Percentiles rank a stretch among this genome's conserved stretches.
Conservation (phyloP, 2,797 vertebrate species). For the Anas bahamensis region DNA sequence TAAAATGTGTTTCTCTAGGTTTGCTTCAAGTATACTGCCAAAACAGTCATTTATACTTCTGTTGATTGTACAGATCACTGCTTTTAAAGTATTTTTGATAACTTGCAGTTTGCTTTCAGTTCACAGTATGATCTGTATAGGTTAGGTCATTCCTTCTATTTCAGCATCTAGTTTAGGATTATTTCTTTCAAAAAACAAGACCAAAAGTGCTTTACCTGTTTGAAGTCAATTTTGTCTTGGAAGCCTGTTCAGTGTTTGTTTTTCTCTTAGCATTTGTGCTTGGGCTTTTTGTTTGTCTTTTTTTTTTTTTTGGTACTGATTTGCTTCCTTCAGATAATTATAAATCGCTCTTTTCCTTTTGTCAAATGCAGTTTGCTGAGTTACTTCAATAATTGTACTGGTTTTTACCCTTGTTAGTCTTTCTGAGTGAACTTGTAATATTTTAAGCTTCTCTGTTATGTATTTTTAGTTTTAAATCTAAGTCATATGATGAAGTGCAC, state of each 20-base stretch:
- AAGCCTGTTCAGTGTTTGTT: not conserved
- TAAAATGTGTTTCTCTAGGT: not conserved
- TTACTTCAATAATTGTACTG: not conserved
- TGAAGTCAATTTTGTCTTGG: not conserved
- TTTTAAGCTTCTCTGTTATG: not conserved
- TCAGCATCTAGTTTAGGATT: not conserved
- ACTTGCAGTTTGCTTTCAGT: not conserved
- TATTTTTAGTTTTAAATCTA: not conserved
- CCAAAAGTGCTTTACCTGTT: conserved; percentile 15
- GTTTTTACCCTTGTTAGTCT: not conserved
- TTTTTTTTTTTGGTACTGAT: not conserved
- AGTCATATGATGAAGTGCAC: not conserved
- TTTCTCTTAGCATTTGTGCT: not conserved
- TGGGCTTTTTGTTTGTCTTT: not conserved
- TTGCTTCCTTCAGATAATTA: not conserved
- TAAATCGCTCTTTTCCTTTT: not conserved
- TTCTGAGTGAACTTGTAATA: not conserved
- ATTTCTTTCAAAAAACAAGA: not conserved
- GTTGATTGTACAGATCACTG: not conserved
- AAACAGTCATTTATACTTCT: conserved; percentile 2
- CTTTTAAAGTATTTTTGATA: conserved; percentile 1
- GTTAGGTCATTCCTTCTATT: not conserved
- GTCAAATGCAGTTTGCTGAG: not conserved
- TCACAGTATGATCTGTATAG: not conserved
- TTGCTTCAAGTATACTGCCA: conserved; percentile 35